These are phyloP conservation scores for Donacobius atricapilla DNA, from an alignment of 2,113 vertebrate species.

Conservation along the genomic window DNA sequence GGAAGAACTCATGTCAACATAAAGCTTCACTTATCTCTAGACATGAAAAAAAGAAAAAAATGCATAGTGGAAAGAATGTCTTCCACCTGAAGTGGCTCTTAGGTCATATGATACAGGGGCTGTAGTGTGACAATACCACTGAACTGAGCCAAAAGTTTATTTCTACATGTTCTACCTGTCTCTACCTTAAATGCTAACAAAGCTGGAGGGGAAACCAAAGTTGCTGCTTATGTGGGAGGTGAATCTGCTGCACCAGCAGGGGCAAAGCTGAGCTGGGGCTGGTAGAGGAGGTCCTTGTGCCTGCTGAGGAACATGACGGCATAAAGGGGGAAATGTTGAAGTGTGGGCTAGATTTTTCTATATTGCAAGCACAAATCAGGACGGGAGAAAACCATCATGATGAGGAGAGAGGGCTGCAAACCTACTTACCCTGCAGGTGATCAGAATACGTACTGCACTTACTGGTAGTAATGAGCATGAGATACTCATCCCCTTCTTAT, in stretches of 20 bases:
- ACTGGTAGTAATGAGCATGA: not conserved
- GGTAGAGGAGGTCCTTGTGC: not conserved
- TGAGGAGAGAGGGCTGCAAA: not conserved
- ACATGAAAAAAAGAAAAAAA: not conserved
- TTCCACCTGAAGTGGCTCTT: not conserved
- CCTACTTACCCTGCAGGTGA: not conserved
- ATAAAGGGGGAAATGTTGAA: not conserved
- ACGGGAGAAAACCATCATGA: not conserved
- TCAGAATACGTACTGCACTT: not conserved
- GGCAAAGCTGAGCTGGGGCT: not conserved
- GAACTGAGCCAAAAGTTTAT: constrained; percentile 9
- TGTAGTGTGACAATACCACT: not conserved
- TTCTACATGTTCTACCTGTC: not conserved
- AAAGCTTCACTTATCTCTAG: not conserved
- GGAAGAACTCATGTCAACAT: not conserved
- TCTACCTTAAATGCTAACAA: not conserved
- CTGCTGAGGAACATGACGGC: not conserved
- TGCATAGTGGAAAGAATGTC: not conserved
- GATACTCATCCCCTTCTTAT: not conserved
- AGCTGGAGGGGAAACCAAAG: not conserved
- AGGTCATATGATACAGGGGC: not conserved
- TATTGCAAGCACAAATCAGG: not conserved
- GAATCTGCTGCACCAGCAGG: not conserved
- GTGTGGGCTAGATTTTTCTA: not conserved
- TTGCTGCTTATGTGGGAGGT: not conserved